A percentile compares a stretch with the other conserved stretches of the same genome.
These are phyloP conservation scores for Poeciliopsis infans DNA, from an alignment of 2,797 vertebrate genomes.

Conservation along the genomic window DNA sequence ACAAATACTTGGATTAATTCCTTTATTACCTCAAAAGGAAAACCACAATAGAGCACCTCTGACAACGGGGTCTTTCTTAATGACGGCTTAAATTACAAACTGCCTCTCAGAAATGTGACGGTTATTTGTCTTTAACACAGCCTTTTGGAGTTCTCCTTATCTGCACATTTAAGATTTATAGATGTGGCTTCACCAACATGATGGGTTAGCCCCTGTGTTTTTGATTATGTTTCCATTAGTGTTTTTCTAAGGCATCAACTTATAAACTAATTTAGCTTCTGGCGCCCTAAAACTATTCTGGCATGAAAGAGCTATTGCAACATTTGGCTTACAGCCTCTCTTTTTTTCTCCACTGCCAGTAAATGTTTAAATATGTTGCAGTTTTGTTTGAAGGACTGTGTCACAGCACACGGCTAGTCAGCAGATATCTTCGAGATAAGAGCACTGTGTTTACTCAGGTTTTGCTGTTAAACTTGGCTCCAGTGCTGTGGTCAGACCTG, in stretches of 20 bases:
- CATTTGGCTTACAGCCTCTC: constrained; percentile 54
- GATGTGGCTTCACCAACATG: constrained; percentile 56
- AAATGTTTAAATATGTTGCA: constrained; percentile 81
- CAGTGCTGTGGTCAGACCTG: constrained; percentile 31
- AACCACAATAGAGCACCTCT: constrained; percentile 42
- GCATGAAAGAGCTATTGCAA: constrained; percentile 76
- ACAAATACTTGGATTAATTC: constrained; percentile 50
- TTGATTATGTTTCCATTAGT: constrained; percentile 79
- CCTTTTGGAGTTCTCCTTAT: constrained; percentile 52
- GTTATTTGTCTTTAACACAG: constrained; percentile 59
- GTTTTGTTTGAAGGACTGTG: constrained; percentile 73
- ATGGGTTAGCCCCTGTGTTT: constrained; percentile 63
- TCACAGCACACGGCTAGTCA: constrained; percentile 64
- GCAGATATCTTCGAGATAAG: constrained; percentile 75
- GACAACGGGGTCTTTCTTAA: constrained; percentile 57
- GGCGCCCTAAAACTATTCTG: constrained; percentile 79
- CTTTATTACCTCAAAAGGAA: constrained; percentile 41
- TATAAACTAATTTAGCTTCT: constrained; percentile 79
- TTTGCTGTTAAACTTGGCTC: constrained; percentile 35
- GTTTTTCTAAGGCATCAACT: constrained; percentile 78
- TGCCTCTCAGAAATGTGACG: constrained; percentile 50
- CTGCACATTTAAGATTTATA: constrained; percentile 60
- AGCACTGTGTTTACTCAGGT: constrained; percentile 55
- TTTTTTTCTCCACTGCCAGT: constrained; percentile 61
- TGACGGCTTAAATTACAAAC: constrained; percentile 59